Evolutionary conservation across 2,888 invertebrate genomes (phyloP).

Genomic region (Pristionchus arcanus): DNA sequence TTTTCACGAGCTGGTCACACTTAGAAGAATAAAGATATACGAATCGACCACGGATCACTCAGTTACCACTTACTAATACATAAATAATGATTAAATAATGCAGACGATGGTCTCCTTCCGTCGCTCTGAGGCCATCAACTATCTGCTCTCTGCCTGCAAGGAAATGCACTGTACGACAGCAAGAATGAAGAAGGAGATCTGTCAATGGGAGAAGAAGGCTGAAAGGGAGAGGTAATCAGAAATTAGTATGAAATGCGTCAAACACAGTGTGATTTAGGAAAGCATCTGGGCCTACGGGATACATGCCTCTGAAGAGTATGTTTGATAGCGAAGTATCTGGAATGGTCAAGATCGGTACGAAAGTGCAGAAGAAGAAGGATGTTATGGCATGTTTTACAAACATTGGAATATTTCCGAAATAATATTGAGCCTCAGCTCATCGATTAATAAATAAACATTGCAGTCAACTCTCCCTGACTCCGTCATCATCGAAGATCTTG

Average conservation of each 20-base stretch:
- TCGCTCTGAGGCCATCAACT: conserved; percentile 1
- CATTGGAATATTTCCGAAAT: neutral
- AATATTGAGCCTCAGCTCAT: neutral
- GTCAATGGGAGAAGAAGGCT: neutral
- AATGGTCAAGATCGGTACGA: neutral
- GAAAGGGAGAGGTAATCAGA: neutral
- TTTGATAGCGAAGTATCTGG: neutral
- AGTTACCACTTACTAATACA: no score
- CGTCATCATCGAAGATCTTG: conserved; percentile 51
- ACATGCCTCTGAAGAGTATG: conserved; percentile 38
- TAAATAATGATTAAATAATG: neutral
- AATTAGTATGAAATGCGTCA: neutral
- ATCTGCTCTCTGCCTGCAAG: neutral
- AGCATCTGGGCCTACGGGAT: neutral
- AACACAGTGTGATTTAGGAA: neutral
- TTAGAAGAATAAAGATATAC: no score
- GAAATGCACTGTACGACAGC: neutral
- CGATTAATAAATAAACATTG: neutral
- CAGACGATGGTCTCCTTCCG: conserved; percentile 14
- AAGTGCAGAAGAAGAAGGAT: conserved; percentile 16
- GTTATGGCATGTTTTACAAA: neutral
- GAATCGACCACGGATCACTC: no score
- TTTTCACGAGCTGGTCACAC: no score
- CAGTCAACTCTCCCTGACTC: conserved; percentile 35
- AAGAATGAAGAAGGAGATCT: neutral